Percentiles rank a stretch among this genome's conserved stretches.
These are phyloP conservation scores for Eulithis testata DNA, from an alignment of 2,888 invertebrate genomes.

Conservation along the genomic window DNA sequence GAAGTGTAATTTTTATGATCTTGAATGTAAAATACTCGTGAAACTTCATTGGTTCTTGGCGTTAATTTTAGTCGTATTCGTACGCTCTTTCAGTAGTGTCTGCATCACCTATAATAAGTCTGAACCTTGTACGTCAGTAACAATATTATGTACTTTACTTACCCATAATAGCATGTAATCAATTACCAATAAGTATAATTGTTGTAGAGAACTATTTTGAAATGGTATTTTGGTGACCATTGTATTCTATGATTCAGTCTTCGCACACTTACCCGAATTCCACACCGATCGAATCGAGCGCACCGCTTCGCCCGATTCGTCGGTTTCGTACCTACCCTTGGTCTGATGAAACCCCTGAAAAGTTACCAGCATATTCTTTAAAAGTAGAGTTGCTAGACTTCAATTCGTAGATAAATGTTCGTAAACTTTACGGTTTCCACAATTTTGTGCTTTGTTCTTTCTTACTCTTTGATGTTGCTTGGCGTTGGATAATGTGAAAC, in stretches of 20 bases:
- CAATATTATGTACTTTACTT: slow-evolving; percentile 1
- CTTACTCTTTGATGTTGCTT: slow-evolving; percentile 79
- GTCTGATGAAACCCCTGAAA: neutral
- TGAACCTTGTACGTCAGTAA: slow-evolving; percentile 22
- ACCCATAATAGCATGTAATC: neutral
- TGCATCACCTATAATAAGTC: slow-evolving; percentile 34
- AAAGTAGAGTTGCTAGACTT: slow-evolving; percentile 81
- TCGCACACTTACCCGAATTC: no score
- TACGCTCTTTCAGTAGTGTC: slow-evolving; percentile 30
- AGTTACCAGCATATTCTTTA: slow-evolving; percentile 47
- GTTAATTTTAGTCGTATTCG: slow-evolving; percentile 37
- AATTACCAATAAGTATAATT: slow-evolving; percentile 13
- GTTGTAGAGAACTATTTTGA: slow-evolving; percentile 9
- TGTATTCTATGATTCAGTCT: no score
- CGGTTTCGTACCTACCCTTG: no score
- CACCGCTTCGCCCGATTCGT: no score
- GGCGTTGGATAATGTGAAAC: slow-evolving; percentile 78
- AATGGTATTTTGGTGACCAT: neutral
- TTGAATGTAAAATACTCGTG: slow-evolving; percentile 37
- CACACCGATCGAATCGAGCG: no score
- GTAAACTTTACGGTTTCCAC: slow-evolving; percentile 65
- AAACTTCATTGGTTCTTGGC: slow-evolving; percentile 39
- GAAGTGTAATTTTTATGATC: slow-evolving; percentile 60
- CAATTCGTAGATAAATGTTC: slow-evolving; percentile 75
- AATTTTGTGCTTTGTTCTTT: slow-evolving; percentile 73